A percentile compares a stretch with the other conserved stretches of the same genome.
Conservation (phyloP, 2,888 invertebrate genomes). For the Candidula unifasciata region DNA sequence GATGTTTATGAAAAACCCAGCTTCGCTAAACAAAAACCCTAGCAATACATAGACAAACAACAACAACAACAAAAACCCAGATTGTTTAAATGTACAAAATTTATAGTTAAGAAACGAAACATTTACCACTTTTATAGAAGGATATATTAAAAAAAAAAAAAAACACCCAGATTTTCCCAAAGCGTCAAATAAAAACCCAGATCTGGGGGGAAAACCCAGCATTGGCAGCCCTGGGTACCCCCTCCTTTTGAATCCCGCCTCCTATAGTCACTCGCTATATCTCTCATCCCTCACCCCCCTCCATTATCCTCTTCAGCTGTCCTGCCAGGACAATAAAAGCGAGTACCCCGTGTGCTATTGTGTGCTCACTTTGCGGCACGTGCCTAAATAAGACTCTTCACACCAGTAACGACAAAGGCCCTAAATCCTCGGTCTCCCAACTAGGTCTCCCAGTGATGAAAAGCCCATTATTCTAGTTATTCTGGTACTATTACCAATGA, state of each 20-base stretch:
- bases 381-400: not conserved
- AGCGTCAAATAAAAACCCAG: too few relatives aligned
- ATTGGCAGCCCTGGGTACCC: too few relatives aligned
- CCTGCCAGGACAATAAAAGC: not conserved
- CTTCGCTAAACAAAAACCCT: too few relatives aligned
- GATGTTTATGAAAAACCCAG: too few relatives aligned
- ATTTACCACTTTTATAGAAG: too few relatives aligned
- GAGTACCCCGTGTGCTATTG: not conserved
- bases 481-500: not conserved
- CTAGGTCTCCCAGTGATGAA: not conserved
- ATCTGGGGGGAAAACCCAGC: too few relatives aligned
- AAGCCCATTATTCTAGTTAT: not conserved
- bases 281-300: not conserved
- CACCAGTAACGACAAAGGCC: not conserved
- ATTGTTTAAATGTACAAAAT: too few relatives aligned
- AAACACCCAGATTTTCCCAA: too few relatives aligned
- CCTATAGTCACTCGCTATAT: not conserved
- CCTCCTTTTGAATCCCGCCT: not conserved
- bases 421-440: not conserved
- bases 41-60: too few relatives aligned
- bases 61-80: too few relatives aligned
- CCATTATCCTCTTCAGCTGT: not conserved
- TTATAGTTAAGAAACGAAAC: too few relatives aligned
- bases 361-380: not conserved
- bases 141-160: too few relatives aligned